Conservation (phyloP, 1,140 invertebrate genomes). For the Wasmannia auropunctata region DNA sequence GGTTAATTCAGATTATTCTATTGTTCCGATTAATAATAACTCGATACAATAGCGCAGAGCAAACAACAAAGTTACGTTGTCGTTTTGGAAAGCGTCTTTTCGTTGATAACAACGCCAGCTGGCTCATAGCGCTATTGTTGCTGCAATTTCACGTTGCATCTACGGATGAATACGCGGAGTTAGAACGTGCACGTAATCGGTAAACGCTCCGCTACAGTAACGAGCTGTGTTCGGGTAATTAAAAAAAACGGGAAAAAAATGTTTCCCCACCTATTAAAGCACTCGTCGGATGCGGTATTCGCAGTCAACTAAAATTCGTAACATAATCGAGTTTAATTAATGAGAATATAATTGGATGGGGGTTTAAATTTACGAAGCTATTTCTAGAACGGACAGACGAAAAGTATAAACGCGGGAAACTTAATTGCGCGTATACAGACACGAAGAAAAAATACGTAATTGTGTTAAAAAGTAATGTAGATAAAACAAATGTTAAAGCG, state of each 20-base stretch:
- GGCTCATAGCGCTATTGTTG: constrained; percentile 9
- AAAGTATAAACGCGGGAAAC: constrained; percentile 5
- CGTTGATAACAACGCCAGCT: constrained; percentile 16
- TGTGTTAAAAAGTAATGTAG: constrained; percentile 6
- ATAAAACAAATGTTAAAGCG: neutral
- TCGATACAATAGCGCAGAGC: neutral
- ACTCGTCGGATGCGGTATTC: neutral
- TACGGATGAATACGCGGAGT: neutral
- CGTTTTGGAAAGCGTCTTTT: constrained; percentile 34
- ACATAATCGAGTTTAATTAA: constrained; percentile 45
- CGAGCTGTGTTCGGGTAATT: constrained; percentile 22
- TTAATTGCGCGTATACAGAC: constrained; percentile 10
- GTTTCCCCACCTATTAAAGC: neutral
- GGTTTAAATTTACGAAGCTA: constrained; percentile 22
- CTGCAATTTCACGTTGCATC: neutral
- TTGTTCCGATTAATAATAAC: constrained; percentile 33
- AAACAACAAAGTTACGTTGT: constrained; percentile 30
- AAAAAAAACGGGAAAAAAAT: constrained; percentile 20
- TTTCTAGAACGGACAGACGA: neutral
- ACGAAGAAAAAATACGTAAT: constrained; percentile 21
- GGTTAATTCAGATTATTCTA: neutral
- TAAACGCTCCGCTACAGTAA: constrained; percentile 28
- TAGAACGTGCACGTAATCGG: constrained; percentile 19
- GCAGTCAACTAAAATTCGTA: neutral
- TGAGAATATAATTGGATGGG: constrained; percentile 38